A percentile compares a stretch with the other conserved stretches of the same genome.
Evolutionary conservation across 2,113 vertebrate species (phyloP).

Genomic region (Centrocercus urophasianus): DNA sequence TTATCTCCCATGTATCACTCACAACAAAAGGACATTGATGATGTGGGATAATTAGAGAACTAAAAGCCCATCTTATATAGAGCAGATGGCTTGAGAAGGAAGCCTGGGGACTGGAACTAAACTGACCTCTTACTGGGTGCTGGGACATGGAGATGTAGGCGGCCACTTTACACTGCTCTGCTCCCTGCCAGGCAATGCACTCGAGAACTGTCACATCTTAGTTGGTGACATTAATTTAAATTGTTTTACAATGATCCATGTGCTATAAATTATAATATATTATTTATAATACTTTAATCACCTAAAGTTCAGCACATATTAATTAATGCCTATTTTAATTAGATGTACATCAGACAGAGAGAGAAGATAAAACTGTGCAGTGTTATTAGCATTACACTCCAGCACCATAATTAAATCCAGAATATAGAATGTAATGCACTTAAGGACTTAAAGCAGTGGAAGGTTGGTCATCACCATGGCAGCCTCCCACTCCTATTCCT

Average conservation of each 20-base stretch:
- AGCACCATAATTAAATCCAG: constrained; percentile 34
- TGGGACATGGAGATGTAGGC: neutral
- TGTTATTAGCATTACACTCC: neutral
- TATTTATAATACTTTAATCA: constrained; percentile 64
- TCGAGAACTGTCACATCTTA: constrained; percentile 20
- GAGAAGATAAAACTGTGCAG: constrained; percentile 17
- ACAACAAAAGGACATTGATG: neutral
- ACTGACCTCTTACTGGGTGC: neutral
- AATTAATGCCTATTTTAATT: constrained; percentile 66
- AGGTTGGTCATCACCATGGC: neutral
- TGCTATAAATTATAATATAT: constrained; percentile 30
- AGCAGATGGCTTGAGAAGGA: neutral
- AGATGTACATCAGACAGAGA: constrained; percentile 29
- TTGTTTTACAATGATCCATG: neutral
- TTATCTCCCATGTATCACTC: neutral
- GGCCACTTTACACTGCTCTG: neutral
- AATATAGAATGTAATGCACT: neutral
- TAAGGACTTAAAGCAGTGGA: neutral
- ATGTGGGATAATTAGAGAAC: neutral
- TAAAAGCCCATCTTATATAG: neutral
- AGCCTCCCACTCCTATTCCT: neutral
- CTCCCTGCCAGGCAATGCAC: neutral
- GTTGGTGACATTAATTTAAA: constrained; percentile 11
- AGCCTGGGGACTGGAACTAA: neutral
- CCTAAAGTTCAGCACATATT: constrained; percentile 41